Evolutionary conservation across 2,888 invertebrate genomes (phyloP).

Genomic region (Eulithis prunata): DNA sequence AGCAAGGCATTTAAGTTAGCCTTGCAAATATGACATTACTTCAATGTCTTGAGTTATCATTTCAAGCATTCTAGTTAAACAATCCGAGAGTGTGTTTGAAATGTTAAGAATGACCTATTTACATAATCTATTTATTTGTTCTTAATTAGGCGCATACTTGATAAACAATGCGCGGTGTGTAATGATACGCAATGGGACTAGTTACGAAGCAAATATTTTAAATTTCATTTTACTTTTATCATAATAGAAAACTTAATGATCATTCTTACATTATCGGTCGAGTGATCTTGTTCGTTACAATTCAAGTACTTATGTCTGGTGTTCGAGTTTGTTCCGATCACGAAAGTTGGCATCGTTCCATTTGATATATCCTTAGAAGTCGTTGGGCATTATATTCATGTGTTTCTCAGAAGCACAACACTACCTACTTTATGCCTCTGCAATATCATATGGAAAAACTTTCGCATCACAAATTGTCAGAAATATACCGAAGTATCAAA

Average conservation of each 20-base stretch:
- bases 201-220: conserved; percentile 18
- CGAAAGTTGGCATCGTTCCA: conserved; percentile 26
- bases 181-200: conserved; percentile 22
- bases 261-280: conserved; percentile 8
- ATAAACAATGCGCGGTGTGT: conserved; percentile 29
- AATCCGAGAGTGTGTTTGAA: conserved; percentile 16
- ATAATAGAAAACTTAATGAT: conserved; percentile 14
- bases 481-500: conserved; percentile 3
- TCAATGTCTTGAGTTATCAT: conserved; percentile 11
- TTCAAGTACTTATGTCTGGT: conserved; percentile 13
- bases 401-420: conserved; percentile 11
- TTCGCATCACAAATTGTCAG: neutral
- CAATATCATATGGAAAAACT: conserved; percentile 5
- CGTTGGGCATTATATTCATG: conserved; percentile 8
- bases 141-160: conserved; percentile 31
- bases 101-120: conserved; percentile 32
- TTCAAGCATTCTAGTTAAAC: conserved; percentile 15
- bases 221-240: conserved; percentile 9
- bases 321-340: conserved; percentile 15
- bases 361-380: conserved; percentile 22
- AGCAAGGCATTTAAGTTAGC: conserved; percentile 17
- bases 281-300: conserved; percentile 13
- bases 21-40: conserved; percentile 28
- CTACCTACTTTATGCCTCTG: neutral
- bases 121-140: conserved; percentile 37